A percentile compares a stretch with the other conserved stretches of the same genome.
phyloP scores from a whole-genome alignment of 64 coral and sea anemone genomes.

The Acropora yongei region DNA sequence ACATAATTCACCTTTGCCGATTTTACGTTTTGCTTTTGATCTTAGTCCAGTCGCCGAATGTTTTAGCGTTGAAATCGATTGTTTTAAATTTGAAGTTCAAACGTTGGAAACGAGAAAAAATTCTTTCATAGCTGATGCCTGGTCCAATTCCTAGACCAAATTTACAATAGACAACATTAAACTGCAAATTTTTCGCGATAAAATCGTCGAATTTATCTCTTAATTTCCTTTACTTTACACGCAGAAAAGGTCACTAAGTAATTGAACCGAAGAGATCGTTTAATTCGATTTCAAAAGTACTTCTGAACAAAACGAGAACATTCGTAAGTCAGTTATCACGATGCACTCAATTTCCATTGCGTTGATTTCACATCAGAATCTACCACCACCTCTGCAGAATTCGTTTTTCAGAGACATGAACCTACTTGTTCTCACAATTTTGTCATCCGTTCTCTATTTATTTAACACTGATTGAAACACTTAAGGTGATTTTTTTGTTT shows the following conservation, averaged over 20 bases:
- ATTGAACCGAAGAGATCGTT: neutral
- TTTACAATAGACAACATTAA: neutral
- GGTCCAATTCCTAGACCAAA: neutral
- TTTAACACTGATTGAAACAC: slow-evolving; percentile 1
- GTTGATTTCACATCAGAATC: neutral
- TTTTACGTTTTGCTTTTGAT: neutral
- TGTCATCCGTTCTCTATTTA: neutral
- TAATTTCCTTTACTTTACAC: neutral
- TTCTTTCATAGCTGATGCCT: neutral
- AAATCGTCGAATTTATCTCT: neutral
- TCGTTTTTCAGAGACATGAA: neutral
- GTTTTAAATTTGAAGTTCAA: neutral
- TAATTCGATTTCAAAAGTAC: neutral
- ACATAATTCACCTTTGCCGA: too few relatives aligned
- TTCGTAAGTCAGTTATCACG: neutral
- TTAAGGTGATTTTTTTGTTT: neutral
- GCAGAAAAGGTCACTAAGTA: neutral
- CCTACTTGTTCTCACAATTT: neutral
- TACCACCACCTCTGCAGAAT: neutral
- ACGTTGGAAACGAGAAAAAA: too few relatives aligned
- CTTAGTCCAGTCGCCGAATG: neutral
- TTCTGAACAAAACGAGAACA: neutral
- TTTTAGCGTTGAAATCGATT: neutral
- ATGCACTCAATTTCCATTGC: too few relatives aligned
- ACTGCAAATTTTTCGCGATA: neutral